Evolutionary conservation across 2,797 vertebrate species (phyloP), one percentile per base, ranked within the genome.

Genomic region (Pipistrellus pipistrellus): DNA sequence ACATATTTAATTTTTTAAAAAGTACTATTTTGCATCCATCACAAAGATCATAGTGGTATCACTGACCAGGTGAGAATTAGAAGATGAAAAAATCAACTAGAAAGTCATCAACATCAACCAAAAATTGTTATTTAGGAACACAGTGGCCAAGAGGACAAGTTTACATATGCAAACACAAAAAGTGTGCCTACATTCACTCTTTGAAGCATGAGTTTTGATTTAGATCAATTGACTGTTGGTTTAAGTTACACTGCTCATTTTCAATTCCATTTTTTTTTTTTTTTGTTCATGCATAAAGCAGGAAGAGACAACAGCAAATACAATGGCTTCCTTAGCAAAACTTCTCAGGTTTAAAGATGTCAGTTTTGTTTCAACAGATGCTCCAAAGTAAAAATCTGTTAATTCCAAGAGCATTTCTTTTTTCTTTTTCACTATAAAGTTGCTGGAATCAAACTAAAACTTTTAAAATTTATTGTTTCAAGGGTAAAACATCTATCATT

Each of bases 121-220:
- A 78, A 95, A 27, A 27, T 91, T 94, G 55, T 76, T 90, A 30
- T 62, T 86, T 80, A 59, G n/a, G 3, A 76, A 51, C 14, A 59
- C 6, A 18, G 17, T 76, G 27, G 23, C 35, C 38, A 41, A 84
- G 59, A 90, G 9, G 23, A 94, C 62, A 90, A 41, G 44, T 93
- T 94, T 71, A 41, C 55, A 71, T 30, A 46, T 48, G 59, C 4
- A 78, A 48, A 11, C 27, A 75, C 17, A 64, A 48, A 83, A 62
- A n/a, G 4, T 78, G 15, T 86, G 20, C 71, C 7, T 75, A 14
- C 4, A 41, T 38, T 75, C 32, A 53, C 10, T 92, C 62, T 76
- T 80, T 53, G 62, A 93, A 88, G 15, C 32, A 78, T 89, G 27
- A 86, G 18, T 81, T 96, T 97, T 94, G 59, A 48, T 81, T 97